A percentile compares a stretch with the other conserved stretches of the same genome.
Conservation (phyloP, 2,113 vertebrate genomes). For the Crotalus helleri region DNA sequence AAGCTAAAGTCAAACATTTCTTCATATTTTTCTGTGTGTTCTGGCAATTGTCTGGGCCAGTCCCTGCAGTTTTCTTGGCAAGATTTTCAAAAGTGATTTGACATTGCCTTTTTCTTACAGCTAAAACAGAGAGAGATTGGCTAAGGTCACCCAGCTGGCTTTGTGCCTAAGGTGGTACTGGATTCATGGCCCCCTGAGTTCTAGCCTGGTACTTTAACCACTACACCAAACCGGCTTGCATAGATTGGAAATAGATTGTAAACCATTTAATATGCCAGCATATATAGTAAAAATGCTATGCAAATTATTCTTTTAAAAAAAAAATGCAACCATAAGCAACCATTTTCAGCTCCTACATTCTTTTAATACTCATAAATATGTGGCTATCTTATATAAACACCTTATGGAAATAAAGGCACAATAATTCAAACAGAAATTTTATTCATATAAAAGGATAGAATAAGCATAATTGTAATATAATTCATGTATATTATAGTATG, state of each 20-base stretch:
- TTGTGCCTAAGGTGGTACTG: not conserved
- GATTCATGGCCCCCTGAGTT: not conserved
- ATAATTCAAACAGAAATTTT: not conserved
- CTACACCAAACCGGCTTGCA: not conserved
- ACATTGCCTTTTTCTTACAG: not conserved
- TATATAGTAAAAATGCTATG: not conserved
- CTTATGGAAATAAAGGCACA: constrained; percentile 9
- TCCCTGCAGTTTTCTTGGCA: not conserved
- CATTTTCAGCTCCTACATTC: constrained; percentile 10
- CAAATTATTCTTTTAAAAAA: not conserved
- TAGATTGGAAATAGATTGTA: not conserved
- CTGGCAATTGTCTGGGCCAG: not conserved
- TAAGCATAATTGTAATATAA: constrained; percentile 18
- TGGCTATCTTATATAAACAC: constrained; percentile 5
- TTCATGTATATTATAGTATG: constrained; percentile 2
- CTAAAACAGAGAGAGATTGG: not conserved
- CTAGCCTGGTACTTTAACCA: not conserved
- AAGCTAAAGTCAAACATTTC: not conserved
- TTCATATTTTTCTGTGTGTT: not conserved
- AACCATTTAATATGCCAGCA: not conserved
- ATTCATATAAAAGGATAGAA: not conserved
- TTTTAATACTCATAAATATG: not conserved
- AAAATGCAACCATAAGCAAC: not conserved
- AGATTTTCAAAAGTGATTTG: not conserved
- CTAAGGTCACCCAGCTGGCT: not conserved